These are phyloP conservation scores for Lasioglossum oenotherae DNA, from an alignment of 2,888 invertebrate genomes.

Conservation along the genomic window DNA sequence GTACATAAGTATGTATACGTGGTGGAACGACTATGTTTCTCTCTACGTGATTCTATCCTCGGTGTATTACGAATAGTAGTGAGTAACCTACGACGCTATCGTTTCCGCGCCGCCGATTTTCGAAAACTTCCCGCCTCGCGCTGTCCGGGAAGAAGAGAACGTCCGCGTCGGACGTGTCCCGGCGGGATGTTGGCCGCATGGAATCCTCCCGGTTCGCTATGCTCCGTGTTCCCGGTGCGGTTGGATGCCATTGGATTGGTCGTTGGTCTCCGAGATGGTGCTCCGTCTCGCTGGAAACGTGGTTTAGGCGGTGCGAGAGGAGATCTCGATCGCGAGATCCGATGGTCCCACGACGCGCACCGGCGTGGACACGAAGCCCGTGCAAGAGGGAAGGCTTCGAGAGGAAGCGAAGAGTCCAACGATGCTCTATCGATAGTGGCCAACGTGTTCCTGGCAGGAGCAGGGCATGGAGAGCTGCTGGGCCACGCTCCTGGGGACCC, in stretches of 20 bases:
- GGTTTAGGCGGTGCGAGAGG: background rate
- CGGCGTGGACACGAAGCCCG: background rate
- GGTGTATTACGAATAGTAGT: slow-evolving; percentile 32
- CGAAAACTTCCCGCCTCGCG: background rate
- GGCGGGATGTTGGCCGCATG: background rate
- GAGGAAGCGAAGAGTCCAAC: background rate
- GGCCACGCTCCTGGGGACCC: slow-evolving; percentile 88
- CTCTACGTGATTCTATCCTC: slow-evolving; percentile 46
- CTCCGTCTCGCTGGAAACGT: background rate
- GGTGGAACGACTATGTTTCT: slow-evolving; percentile 32
- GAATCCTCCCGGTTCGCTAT: background rate
- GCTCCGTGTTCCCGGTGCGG: background rate
- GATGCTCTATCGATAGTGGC: slow-evolving; percentile 72
- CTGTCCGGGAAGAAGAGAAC: background rate
- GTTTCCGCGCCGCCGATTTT: background rate
- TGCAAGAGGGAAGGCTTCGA: background rate
- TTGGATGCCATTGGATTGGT: slow-evolving; percentile 5
- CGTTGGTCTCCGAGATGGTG: background rate
- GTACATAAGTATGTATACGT: slow-evolving; percentile 31
- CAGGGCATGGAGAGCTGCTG: slow-evolving; percentile 69
- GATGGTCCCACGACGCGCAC: background rate
- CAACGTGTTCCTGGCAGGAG: slow-evolving; percentile 73
- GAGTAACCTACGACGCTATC: slow-evolving; percentile 12
- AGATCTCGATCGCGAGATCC: slow-evolving; percentile 6
- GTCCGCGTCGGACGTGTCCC: background rate